Percentiles rank a stretch among this genome's conserved stretches.
Evolutionary conservation across 2,797 vertebrate species (phyloP).

Genomic region (Aratinga solstitialis): DNA sequence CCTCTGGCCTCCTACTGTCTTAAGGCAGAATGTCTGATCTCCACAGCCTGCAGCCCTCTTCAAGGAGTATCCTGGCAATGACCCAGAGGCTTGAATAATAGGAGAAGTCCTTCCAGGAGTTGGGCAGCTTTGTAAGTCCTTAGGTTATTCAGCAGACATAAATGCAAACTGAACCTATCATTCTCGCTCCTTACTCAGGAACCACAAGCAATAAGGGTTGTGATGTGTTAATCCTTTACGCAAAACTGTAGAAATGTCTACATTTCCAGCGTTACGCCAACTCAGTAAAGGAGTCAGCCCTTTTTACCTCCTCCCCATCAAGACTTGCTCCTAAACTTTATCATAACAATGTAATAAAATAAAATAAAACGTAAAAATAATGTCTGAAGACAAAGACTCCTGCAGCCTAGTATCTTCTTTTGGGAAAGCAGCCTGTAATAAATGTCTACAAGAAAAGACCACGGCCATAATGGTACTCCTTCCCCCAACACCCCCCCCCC

Average conservation of each 20-base stretch:
- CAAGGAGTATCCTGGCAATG: background rate
- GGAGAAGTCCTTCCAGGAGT: background rate
- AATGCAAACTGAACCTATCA: background rate
- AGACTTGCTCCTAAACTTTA: background rate
- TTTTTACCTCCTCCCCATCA: background rate
- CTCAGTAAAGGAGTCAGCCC: background rate
- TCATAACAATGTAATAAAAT: background rate
- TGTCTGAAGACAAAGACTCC: background rate
- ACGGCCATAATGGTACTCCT: accelerated
- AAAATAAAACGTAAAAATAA: background rate
- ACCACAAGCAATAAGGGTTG: background rate
- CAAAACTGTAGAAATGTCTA: background rate
- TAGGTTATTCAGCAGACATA: background rate
- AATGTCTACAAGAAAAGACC: background rate
- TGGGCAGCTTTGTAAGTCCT: background rate
- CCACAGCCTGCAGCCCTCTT: background rate
- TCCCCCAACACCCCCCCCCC: no score
- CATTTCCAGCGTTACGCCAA: background rate
- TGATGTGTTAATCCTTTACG: background rate
- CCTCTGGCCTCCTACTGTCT: background rate
- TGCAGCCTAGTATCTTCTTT: background rate
- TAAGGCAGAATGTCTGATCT: background rate
- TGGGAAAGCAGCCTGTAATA: background rate
- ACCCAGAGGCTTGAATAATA: background rate
- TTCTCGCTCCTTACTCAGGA: background rate